A percentile compares a stretch with the other conserved stretches of the same genome.
Evolutionary conservation across 2,888 invertebrate genomes (phyloP).

Genomic region (Coenonympha glycerion): DNA sequence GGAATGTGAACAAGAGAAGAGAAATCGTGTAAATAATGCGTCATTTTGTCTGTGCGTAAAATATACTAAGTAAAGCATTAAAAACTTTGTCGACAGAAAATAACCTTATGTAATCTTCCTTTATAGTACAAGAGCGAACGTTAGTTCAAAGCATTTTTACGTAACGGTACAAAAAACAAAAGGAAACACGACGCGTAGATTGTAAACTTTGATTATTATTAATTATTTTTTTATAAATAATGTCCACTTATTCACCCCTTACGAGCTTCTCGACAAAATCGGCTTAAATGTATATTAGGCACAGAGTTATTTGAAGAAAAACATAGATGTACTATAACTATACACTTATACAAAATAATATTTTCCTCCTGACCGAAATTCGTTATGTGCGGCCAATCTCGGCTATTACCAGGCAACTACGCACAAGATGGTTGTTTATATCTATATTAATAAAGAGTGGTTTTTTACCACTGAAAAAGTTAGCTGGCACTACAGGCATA

Average conservation of each 20-base stretch:
- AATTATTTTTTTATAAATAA: slow-evolving; percentile 30
- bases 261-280: slow-evolving; percentile 65
- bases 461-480: too few relatives aligned
- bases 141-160: slow-evolving; percentile 14
- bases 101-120: background rate
- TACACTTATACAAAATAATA: too few relatives aligned
- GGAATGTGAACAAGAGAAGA: too few relatives aligned
- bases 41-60: too few relatives aligned
- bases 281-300: slow-evolving; percentile 74
- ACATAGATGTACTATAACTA: slow-evolving; percentile 63
- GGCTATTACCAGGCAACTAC: too few relatives aligned
- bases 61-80: too few relatives aligned
- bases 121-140: slow-evolving; percentile 14
- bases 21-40: too few relatives aligned
- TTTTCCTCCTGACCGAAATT: too few relatives aligned
- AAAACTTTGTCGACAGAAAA: background rate
- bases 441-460: too few relatives aligned
- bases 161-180: slow-evolving; percentile 31
- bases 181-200: slow-evolving; percentile 41
- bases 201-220: slow-evolving; percentile 32
- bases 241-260: slow-evolving; percentile 59
- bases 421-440: too few relatives aligned
- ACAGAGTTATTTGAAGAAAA: slow-evolving; percentile 63
- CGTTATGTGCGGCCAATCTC: too few relatives aligned
- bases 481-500: too few relatives aligned